phyloP scores from a whole-genome alignment of 2,888 invertebrate genomes.

The Sialis lutaria region DNA sequence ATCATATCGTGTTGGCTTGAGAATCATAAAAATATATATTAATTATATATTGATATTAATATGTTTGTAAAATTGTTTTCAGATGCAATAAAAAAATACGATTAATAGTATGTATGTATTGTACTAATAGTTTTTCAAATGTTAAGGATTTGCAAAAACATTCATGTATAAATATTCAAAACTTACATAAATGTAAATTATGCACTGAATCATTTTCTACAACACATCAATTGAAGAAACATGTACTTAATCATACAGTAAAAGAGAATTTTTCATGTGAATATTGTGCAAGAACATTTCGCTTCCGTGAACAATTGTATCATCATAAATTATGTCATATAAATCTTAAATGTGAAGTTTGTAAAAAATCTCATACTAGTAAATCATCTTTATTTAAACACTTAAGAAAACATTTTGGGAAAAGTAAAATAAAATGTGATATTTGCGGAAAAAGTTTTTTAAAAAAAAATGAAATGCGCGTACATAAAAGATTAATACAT shows the following conservation, averaged over 20 bases:
- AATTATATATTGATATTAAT: no score
- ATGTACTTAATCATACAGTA: background rate
- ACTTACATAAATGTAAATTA: background rate
- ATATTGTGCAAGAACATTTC: background rate
- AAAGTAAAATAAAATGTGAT: background rate
- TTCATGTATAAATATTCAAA: background rate
- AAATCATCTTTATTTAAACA: background rate
- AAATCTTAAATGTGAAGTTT: background rate
- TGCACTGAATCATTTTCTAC: background rate
- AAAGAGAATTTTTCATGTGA: background rate
- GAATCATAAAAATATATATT: no score
- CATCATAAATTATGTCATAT: background rate
- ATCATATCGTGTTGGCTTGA: no score
- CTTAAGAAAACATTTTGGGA: background rate
- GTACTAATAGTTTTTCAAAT: no score
- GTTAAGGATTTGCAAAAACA: background rate
- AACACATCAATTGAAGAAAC: background rate
- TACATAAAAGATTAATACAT: background rate
- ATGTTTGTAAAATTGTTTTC: no score
- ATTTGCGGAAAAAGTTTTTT: background rate
- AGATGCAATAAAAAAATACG: no score
- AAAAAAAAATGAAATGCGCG: slow-evolving; percentile 23
- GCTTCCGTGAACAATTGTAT: background rate
- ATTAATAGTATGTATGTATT: no score
- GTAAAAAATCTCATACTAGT: background rate